Evolutionary conservation across 64 coral and sea anemone species (phyloP), one percentile per base, ranked within the genome.

Genomic region (Astreopora myriophthalma): DNA sequence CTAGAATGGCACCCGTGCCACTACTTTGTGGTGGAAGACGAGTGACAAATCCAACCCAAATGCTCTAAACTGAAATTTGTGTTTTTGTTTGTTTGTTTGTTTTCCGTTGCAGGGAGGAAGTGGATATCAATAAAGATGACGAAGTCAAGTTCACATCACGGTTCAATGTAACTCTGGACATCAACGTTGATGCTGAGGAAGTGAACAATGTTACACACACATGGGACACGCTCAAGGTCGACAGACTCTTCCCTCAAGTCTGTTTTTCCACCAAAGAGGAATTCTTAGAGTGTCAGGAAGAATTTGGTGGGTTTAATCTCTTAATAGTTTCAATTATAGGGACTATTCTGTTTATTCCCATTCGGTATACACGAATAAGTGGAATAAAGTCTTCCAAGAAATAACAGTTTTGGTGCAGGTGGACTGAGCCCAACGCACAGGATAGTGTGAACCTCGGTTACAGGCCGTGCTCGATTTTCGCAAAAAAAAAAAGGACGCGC

Each of bases 211-310:
- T 69, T 0, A 96, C 94, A 13, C 94, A 94, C 57, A 90, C 94
- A 0, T 99, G 97, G 97, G 97, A 99, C 36, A 93, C 94, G 3
- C 82, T 95, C 11, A 93, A 93, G 29, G 62, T 88, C 7, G 87
- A 86, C 2, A 99, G 88, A 87, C 86, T 93, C 2, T 72, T 85
- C 7, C 94, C 94, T 31, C 88, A 93, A 42, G 79, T 99, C 11
- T 99, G 94, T 40, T 99, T 99, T 46, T 90, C 97, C 14, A 95
- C 90, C 4, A 96, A 93, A 19, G 97, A 99, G 42, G 97, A 99
- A 36, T 99, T 87, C 52, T 67, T 99, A 12, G 94, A 99, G 84
- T 99, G 97, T 52, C 97, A 99, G 74, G 97, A 99, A 14, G 97
- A 99, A 49, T 99, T 99, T 91, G 97, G 97, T 99, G 77, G 44